Base-by-base conservation (phyloP, 2,888 invertebrate genomes). In the Lepetodrilus schrolli region DNA sequence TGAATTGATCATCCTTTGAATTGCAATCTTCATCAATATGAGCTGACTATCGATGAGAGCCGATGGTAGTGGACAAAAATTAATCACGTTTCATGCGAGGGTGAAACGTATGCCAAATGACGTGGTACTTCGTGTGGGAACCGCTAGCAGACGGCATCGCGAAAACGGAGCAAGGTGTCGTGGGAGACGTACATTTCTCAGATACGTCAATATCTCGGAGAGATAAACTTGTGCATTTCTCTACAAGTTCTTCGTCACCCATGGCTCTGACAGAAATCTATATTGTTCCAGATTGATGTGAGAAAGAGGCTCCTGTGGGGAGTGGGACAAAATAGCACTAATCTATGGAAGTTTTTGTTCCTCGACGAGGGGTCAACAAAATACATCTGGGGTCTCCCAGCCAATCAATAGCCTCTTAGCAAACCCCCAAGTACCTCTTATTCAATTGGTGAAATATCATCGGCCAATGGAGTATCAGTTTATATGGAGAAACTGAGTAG, bases 331-430 rank as follows among this genome's bases (percentile, higher is more conserved):
- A 58, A 58, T 58, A 58, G 58, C 58, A 34, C 58, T 58, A 58
- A 58, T 58, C 58, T 58, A 58, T 58, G 58, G 34, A 58, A 58
- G 58, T 58, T 58, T 58, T 58, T 58, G 58, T 58, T 58, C 58
- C 58, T 21, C 58, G 30, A 30, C 26, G 58, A 58, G 58, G 58
- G 58, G 58, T 58, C 58, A 58, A 58, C 58, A 58, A 58, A 58
- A 58, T 58, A 58, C 58, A 58, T 58, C 58, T 58, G 58, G 58
- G 58, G 17, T 58, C 58, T 58, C 58, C 58, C 58, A 58, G 58
- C 58, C 58, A 58, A 58, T 58, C 58, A 58, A 58, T 58, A 58
- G 58, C 8, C 58, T 58, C 58, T 58, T 30, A 58, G 58, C 58
- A 30, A 34, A 23, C 58, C 58, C 58, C 58, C 58, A 30, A 58